Base-by-base conservation (phyloP, 2,113 vertebrate genomes). In the Murina feae region DNA sequence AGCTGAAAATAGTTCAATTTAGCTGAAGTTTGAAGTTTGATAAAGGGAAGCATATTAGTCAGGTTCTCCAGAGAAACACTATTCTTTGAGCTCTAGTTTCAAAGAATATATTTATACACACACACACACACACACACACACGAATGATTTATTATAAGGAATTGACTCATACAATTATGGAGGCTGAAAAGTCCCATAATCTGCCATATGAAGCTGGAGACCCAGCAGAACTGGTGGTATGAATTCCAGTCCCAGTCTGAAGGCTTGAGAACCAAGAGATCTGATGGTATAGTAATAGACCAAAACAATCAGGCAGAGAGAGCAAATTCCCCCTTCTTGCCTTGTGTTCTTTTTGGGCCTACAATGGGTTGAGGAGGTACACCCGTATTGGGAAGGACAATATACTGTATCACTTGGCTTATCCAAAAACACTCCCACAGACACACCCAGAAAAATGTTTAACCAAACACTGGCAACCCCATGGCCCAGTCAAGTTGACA, bases 21-120 rank as follows among this genome's bases (percentile, higher is more conserved):
- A 95, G 76, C 18, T 66, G 23, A 81, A 78, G 21, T 87, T 90
- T 93, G 58, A 85, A 37, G 55, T 85, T 94, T 90, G 39, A 84
- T 79, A 55, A 71, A 86, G n/a, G 65, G 18, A 2, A 87, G 21
- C 83, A 17, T 87, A 51, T 60, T 87, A 47, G 32, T 69, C 11
- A 72, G 28, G 14, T 68, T 90, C 35, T 86, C 30, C 6, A 53
- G 44, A 84, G 20, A 94, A 78, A 82, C 0, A 87, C 47, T 30
- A 10, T 55, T n/a, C n/a, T n/a, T n/a, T n/a, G n/a, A n/a, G n/a
- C n/a, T n/a, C n/a, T n/a, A n/a, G n/a, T n/a, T n/a, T n/a, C n/a
- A n/a, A n/a, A n/a, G n/a, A n/a, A n/a, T n/a, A n/a, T n/a, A n/a
- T n/a, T n/a, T n/a, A n/a, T n/a, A n/a, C 10, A 44, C 44, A 44